phyloP scores from a whole-genome alignment of 2,888 invertebrate genomes.

The Scaptomyza polygonia region DNA sequence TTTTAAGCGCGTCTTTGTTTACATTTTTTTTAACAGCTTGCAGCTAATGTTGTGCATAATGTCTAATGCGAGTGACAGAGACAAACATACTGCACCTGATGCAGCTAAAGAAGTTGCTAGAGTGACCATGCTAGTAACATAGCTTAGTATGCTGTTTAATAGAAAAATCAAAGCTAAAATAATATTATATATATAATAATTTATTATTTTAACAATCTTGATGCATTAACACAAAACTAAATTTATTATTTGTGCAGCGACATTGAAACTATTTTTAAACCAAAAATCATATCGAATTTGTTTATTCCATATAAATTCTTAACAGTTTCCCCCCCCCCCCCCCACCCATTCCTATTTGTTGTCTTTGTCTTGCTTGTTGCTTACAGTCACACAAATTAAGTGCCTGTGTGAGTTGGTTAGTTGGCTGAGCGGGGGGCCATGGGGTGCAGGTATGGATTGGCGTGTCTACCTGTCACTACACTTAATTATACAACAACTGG shows the following conservation, averaged over 20 bases:
- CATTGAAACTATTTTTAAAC: too few relatives aligned
- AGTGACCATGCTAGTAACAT: neutral
- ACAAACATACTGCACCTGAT: neutral
- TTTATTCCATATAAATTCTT: neutral
- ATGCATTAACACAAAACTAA: too few relatives aligned
- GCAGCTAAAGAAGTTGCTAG: neutral
- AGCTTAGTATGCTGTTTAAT: neutral
- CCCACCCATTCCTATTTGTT: too few relatives aligned
- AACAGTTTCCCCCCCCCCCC: too few relatives aligned
- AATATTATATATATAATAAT: too few relatives aligned
- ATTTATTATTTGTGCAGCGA: too few relatives aligned
- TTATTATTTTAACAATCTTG: too few relatives aligned
- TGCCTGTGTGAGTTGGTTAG: conserved; percentile 4
- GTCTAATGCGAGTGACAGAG: neutral
- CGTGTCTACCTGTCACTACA: conserved; percentile 25
- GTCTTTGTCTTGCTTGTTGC: conserved; percentile 5
- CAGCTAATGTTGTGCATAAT: neutral
- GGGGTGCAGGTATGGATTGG: neutral
- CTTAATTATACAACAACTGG: conserved; percentile 34
- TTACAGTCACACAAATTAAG: conserved; percentile 22
- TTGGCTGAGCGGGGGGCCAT: too few relatives aligned
- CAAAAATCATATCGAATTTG: too few relatives aligned
- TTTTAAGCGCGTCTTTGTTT: neutral
- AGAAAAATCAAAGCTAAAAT: too few relatives aligned
- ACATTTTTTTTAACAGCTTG: neutral